These are phyloP conservation scores for Coronaproctus castanopsis DNA, from an alignment of 2,888 invertebrate genomes.

Conservation along the genomic window DNA sequence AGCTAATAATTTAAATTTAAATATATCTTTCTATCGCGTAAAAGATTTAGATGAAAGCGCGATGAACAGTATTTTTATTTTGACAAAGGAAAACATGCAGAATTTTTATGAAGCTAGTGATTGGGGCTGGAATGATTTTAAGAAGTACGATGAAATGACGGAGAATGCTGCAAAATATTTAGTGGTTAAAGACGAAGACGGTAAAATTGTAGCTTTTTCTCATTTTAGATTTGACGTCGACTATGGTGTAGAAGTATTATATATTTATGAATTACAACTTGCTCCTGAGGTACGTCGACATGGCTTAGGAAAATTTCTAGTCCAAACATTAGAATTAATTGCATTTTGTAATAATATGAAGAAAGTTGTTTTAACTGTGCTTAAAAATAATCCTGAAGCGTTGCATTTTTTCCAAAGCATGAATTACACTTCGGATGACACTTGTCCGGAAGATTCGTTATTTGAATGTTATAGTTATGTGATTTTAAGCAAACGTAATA, in stretches of 20 bases:
- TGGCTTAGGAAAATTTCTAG: slow-evolving; percentile 64
- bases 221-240: slow-evolving; percentile 73
- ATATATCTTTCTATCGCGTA: slow-evolving; percentile 1
- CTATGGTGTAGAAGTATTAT: slow-evolving; percentile 50
- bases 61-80: slow-evolving; percentile 47
- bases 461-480: slow-evolving; percentile 6
- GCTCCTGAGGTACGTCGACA: slow-evolving; percentile 45
- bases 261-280: slow-evolving; percentile 76
- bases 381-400: slow-evolving; percentile 54
- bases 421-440: slow-evolving; percentile 11
- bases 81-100: slow-evolving; percentile 63
- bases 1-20: background rate
- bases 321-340: slow-evolving; percentile 54
- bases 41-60: slow-evolving; percentile 8
- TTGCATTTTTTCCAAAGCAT: slow-evolving; percentile 37
- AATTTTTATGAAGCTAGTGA: slow-evolving; percentile 51
- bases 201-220: slow-evolving; percentile 44
- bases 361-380: slow-evolving; percentile 61
- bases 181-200: slow-evolving; percentile 34
- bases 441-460: slow-evolving; percentile 7
- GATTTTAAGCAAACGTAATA: slow-evolving; percentile 9
- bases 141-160: slow-evolving; percentile 49
- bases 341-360: slow-evolving; percentile 52
- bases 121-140: slow-evolving; percentile 60
- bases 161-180: slow-evolving; percentile 54